Percentiles rank a stretch among this genome's conserved stretches.
These are phyloP conservation scores for Petrocephalus sullivani DNA, from an alignment of 2,797 vertebrate genomes.

Conservation along the genomic window DNA sequence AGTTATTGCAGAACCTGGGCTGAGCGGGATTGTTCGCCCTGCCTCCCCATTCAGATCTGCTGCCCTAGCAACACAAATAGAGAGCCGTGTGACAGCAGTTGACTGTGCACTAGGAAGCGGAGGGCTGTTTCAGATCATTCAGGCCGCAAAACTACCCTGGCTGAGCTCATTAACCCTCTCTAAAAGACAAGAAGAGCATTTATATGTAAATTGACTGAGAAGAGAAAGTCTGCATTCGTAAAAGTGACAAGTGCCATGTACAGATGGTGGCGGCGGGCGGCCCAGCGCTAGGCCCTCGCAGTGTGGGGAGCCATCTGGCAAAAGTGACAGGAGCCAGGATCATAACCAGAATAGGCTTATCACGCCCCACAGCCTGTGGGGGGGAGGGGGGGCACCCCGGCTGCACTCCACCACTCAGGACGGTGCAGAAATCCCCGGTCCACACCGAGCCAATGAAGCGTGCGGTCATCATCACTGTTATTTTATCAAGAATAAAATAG, in stretches of 20 bases:
- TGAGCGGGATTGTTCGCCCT: slow-evolving; percentile 9
- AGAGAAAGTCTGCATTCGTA: slow-evolving; percentile 42
- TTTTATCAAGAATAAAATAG: not conserved
- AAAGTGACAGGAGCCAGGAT: slow-evolving; percentile 30
- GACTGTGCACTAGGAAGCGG: slow-evolving; percentile 44
- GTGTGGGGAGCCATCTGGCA: slow-evolving; percentile 52
- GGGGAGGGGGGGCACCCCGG: slow-evolving; percentile 38
- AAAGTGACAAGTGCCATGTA: slow-evolving; percentile 7
- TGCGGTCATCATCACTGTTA: slow-evolving; percentile 38
- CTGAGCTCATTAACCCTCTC: slow-evolving; percentile 43
- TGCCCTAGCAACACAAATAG: slow-evolving; percentile 45
- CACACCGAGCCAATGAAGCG: slow-evolving; percentile 36
- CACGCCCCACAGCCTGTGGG: slow-evolving; percentile 45
- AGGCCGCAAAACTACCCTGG: slow-evolving; percentile 31
- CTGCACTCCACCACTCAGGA: slow-evolving; percentile 3
- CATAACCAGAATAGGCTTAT: slow-evolving; percentile 46
- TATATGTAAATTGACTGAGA: slow-evolving; percentile 49
- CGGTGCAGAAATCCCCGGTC: slow-evolving; percentile 14
- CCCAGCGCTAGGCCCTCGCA: slow-evolving; percentile 50
- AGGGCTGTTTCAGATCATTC: slow-evolving; percentile 28
- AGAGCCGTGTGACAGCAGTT: slow-evolving; percentile 21
- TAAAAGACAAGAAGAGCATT: slow-evolving; percentile 33
- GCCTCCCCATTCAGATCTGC: slow-evolving; percentile 33
- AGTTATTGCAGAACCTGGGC: not conserved
- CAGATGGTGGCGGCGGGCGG: slow-evolving; percentile 57